Percentiles rank a stretch among this genome's conserved stretches.
These are phyloP conservation scores for Scartelaos histophorus DNA, from an alignment of 2,113 vertebrate species.

Conservation along the genomic window DNA sequence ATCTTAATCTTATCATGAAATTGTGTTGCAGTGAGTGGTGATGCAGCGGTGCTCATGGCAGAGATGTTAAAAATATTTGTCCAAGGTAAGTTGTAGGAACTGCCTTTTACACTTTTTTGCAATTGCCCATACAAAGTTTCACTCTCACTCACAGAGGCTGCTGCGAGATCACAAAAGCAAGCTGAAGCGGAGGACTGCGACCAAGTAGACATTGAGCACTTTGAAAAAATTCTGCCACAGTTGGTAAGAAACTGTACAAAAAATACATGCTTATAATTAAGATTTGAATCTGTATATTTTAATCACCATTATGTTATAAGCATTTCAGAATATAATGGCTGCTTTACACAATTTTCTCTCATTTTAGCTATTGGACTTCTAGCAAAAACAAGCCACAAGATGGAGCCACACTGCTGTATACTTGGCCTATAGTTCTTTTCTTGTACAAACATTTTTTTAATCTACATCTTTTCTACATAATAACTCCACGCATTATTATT, in stretches of 20 bases:
- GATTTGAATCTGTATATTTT: too few species aligned
- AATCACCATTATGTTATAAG: background rate
- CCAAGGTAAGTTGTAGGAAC: constrained; percentile 59
- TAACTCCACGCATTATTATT: constrained; percentile 20
- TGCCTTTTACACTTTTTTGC: background rate
- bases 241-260: constrained; percentile 66
- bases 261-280: too few species aligned
- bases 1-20: background rate
- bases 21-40: constrained; percentile 60
- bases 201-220: constrained; percentile 76
- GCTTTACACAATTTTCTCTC: background rate
- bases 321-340: background rate
- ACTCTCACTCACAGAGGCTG: constrained; percentile 66
- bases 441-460: background rate
- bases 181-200: constrained; percentile 73
- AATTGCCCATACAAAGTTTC: background rate
- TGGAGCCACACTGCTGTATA: constrained; percentile 56
- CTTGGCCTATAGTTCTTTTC: background rate
- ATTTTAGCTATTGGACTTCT: constrained; percentile 75
- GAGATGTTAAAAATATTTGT: constrained; percentile 78
- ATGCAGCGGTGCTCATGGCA: constrained; percentile 69
- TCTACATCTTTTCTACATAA: constrained; percentile 16
- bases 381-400: constrained; percentile 55
- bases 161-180: constrained; percentile 75
- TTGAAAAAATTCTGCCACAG: constrained; percentile 81